Conservation (phyloP, 2,888 invertebrate species). For the Cryptus armator region DNA sequence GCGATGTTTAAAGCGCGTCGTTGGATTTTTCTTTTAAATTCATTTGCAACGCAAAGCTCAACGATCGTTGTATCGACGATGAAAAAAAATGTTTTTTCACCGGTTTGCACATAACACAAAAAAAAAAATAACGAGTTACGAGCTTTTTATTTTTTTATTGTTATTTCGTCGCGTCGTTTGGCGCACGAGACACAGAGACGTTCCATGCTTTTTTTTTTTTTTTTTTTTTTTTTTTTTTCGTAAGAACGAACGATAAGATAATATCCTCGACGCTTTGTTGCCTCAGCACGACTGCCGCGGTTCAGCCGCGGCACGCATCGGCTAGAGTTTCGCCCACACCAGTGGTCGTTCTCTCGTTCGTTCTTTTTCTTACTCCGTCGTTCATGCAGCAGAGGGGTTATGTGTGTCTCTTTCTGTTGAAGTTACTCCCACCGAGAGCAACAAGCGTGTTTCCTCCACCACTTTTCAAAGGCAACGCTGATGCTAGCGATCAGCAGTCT, state of each 20-base stretch:
- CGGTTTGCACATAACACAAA: not conserved
- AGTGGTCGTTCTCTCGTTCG: conserved; percentile 30
- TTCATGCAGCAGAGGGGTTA: not conserved
- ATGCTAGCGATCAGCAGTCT: not conserved
- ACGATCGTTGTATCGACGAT: not conserved
- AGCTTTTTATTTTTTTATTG: not conserved
- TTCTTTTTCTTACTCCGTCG: conserved; percentile 14
- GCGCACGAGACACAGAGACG: not conserved
- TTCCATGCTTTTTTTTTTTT: not conserved
- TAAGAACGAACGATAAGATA: conserved; percentile 49
- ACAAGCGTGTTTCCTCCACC: conserved; percentile 14
- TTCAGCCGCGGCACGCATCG: conserved; percentile 37
- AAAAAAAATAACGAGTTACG: too few species aligned
- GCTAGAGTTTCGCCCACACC: conserved; percentile 63
- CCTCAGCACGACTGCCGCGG: conserved; percentile 67
- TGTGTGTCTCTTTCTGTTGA: conserved; percentile 1
- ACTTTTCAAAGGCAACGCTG: not conserved
- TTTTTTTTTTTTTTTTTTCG: conserved; percentile 31
- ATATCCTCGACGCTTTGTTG: conserved; percentile 62
- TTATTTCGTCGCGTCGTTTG: not conserved
- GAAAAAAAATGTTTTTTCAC: not conserved
- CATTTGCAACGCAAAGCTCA: not conserved
- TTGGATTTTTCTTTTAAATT: not conserved
- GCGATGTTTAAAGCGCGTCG: conserved; percentile 15
- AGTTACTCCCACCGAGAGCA: conserved; percentile 27